These are phyloP conservation scores for Ctenopoma multispine DNA, from an alignment of 2,797 vertebrate genomes.

Conservation along the genomic window DNA sequence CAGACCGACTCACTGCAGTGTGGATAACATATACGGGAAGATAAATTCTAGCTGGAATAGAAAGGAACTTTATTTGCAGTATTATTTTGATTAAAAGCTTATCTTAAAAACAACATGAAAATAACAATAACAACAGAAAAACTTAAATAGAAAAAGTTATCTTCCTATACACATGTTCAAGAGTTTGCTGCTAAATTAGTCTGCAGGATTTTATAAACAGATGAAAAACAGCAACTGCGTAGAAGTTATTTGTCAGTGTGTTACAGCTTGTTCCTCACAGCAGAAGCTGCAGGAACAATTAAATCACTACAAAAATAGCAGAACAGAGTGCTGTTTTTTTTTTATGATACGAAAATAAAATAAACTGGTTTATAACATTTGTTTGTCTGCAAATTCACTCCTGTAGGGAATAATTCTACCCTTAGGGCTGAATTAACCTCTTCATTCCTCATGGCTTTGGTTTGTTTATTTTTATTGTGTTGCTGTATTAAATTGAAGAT, in stretches of 20 bases:
- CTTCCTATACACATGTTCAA: conserved; percentile 15
- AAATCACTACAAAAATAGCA: neutral
- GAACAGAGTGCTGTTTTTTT: neutral
- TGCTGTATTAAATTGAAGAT: neutral
- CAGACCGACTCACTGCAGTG: neutral
- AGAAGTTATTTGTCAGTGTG: neutral
- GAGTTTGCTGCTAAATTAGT: conserved; percentile 25
- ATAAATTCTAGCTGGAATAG: neutral
- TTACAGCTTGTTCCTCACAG: neutral
- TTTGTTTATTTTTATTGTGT: neutral
- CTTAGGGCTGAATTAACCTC: no score
- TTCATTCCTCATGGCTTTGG: neutral
- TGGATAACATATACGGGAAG: neutral
- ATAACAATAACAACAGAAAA: conserved; percentile 9
- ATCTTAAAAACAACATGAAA: conserved; percentile 21
- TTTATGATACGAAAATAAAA: neutral
- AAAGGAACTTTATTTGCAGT: neutral
- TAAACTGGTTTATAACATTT: neutral
- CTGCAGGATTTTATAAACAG: conserved; percentile 20
- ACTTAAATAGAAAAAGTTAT: conserved; percentile 27
- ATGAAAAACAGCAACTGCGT: no score
- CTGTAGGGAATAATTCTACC: neutral
- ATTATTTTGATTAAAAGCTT: conserved; percentile 20
- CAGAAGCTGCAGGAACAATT: conserved; percentile 2
- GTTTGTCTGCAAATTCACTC: neutral